Conservation (phyloP, 23 tunicate genomes). For the Halocynthia roretzi region DNA sequence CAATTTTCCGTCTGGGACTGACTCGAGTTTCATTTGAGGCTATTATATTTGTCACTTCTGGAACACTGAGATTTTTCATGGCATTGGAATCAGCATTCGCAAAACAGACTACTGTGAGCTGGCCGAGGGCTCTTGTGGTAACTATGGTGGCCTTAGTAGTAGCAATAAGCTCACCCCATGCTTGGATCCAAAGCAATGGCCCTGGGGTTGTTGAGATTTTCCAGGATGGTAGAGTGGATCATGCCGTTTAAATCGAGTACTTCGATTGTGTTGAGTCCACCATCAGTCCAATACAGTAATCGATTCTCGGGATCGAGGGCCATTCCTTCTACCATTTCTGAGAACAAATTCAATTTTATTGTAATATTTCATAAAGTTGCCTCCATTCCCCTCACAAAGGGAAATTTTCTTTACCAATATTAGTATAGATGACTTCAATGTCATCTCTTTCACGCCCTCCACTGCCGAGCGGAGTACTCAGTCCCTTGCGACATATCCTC, state of each 20-base stretch:
- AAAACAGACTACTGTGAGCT: no score
- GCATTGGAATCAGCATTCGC: no score
- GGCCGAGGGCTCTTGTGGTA: no score
- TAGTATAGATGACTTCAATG: slow-evolving; percentile 37
- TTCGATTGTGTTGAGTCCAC: slow-evolving; percentile 75
- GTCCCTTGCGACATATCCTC: slow-evolving; percentile 41
- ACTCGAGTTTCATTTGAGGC: no score
- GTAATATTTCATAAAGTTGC: no score
- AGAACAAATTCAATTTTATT: not conserved
- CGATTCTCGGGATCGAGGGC: slow-evolving; percentile 67
- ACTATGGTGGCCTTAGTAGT: no score
- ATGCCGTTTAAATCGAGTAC: slow-evolving; percentile 36
- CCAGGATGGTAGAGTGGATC: slow-evolving; percentile 52
- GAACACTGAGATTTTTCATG: no score
- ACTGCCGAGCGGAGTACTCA: slow-evolving; percentile 22
- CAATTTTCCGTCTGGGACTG: no score
- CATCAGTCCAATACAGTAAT: slow-evolving; percentile 86
- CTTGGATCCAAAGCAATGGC: slow-evolving; percentile 63
- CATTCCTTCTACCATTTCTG: slow-evolving; percentile 78
- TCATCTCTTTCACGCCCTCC: slow-evolving; percentile 12
- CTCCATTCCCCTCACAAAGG: no score
- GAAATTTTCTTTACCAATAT: slow-evolving; percentile 27
- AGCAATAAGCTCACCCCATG: slow-evolving; percentile 30
- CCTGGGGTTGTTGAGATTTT: slow-evolving; percentile 43
- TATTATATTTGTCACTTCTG: no score